These are phyloP conservation scores for Sphecodes monilicornis DNA, from an alignment of 2,888 invertebrate species.

Conservation along the genomic window DNA sequence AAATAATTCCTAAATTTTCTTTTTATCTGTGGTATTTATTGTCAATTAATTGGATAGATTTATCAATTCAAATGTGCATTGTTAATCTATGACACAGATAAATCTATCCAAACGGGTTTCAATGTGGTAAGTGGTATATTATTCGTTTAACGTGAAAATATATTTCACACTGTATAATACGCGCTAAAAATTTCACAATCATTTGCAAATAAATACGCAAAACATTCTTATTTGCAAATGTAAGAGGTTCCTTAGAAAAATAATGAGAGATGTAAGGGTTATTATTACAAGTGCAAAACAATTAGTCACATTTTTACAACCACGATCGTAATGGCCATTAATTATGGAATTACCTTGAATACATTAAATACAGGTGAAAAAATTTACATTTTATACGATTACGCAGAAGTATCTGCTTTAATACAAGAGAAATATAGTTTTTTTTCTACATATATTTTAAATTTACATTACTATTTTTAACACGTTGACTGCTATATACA, in stretches of 20 bases:
- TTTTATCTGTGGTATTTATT: conserved; percentile 39
- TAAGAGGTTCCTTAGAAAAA: conserved; percentile 17
- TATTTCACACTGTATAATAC: conserved; percentile 30
- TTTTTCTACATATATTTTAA: conserved; percentile 20
- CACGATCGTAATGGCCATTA: conserved; percentile 28
- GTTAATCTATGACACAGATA: conserved; percentile 13
- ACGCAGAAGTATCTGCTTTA: conserved; percentile 26
- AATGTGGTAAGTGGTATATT: conserved; percentile 41
- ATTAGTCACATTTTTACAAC: conserved; percentile 27
- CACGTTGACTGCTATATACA: conserved; percentile 46
- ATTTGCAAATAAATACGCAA: conserved; percentile 26
- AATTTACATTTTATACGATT: conserved; percentile 36
- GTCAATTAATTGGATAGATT: conserved; percentile 43
- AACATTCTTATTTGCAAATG: conserved; percentile 25
- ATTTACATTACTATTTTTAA: conserved; percentile 48
- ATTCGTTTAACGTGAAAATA: conserved; percentile 38
- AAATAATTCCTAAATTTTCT: conserved; percentile 17
- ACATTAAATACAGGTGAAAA: conserved; percentile 41
- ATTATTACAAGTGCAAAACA: conserved; percentile 36
- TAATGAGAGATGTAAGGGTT: conserved; percentile 36
- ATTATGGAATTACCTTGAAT: conserved; percentile 26
- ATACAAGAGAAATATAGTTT: conserved; percentile 43
- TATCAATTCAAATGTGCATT: conserved; percentile 1
- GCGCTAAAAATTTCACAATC: conserved; percentile 22
- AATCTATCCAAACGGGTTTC: conserved; percentile 41